Evolutionary conservation across 2,113 vertebrate species (phyloP), one percentile per base, ranked within the genome.

Genomic region (Corvus hawaiiensis): DNA sequence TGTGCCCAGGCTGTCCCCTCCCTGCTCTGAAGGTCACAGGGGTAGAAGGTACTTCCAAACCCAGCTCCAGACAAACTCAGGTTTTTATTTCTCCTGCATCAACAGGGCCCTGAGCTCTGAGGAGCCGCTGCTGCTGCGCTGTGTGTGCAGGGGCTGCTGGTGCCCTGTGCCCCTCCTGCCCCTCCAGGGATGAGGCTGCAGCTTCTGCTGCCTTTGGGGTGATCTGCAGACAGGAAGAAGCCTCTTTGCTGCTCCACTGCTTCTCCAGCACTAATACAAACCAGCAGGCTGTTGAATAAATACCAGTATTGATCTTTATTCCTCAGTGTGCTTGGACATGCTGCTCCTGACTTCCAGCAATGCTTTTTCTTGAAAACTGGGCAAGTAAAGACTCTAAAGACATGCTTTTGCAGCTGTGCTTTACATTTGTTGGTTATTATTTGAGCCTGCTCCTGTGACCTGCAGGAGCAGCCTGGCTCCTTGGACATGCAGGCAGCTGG

Each of bases 361-460:
- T 74, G 62, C 44, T 86, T 81, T 62, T 55, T 26, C 81, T 75
- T 81, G 24, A 78, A 56, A 46, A 52, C 32, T 16, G 61, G 10
- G 19, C 52, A 43, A 51, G 26, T 8, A 1, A 62, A 39, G 56
- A 6, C 78, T 87, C 72, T 27, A 19, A 54, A 62, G 52, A 26
- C 32, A 54, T 0, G 0, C 5, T 32, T 67, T 39, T 44, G 43
- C 61, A 52, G 35, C 76, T 52, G 59, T 1, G 5, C 16, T 66
- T 33, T 52, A 5, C 49, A 18, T 56, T 66, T 83, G 48, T 18
- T 61, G 61, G 1, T 35, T 39, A 9, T 20, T 46, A n/a, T 91
- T 59, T 37, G 4, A 59, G 19, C 16, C 44, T 10, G 1, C 7
- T 67, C 1, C 37, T 52, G 64, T 35, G 63, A 23, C 19, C 48